phyloP scores from a whole-genome alignment of 2,113 vertebrate genomes.

The Cynoglossus semilaevis region DNA sequence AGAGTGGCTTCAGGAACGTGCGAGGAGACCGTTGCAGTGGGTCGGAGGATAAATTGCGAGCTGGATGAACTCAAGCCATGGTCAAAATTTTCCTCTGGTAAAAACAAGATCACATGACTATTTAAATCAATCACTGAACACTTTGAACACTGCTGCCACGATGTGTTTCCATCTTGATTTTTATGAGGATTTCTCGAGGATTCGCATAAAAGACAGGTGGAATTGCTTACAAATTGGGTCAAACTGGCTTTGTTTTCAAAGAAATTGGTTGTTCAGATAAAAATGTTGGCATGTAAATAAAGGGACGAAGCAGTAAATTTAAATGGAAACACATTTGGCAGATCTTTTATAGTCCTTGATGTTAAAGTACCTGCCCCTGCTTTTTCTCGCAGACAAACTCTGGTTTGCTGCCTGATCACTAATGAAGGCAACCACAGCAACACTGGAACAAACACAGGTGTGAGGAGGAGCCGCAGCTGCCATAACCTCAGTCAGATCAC shows the following conservation, averaged over 20 bases:
- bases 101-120: background rate
- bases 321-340: background rate
- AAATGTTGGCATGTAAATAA: constrained; percentile 6
- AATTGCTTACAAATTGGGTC: constrained; percentile 3
- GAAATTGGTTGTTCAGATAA: background rate
- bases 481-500: background rate
- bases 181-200: background rate
- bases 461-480: too few species aligned
- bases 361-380: background rate
- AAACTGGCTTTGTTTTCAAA: background rate
- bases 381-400: background rate
- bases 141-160: background rate
- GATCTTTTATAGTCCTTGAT: background rate
- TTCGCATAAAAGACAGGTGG: constrained; percentile 7
- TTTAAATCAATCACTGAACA: background rate
- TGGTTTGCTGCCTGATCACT: background rate
- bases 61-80: constrained; percentile 15
- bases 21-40: constrained; percentile 4
- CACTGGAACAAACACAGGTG: background rate
- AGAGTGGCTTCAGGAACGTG: constrained; percentile 17
- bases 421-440: background rate
- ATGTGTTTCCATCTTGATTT: background rate
- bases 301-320: constrained; percentile 1
- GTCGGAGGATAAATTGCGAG: background rate
- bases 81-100: background rate